Evolutionary conservation across 2,888 invertebrate species (phyloP), one percentile per base, ranked within the genome.

Genomic region (Tricholauxania praeusta): DNA sequence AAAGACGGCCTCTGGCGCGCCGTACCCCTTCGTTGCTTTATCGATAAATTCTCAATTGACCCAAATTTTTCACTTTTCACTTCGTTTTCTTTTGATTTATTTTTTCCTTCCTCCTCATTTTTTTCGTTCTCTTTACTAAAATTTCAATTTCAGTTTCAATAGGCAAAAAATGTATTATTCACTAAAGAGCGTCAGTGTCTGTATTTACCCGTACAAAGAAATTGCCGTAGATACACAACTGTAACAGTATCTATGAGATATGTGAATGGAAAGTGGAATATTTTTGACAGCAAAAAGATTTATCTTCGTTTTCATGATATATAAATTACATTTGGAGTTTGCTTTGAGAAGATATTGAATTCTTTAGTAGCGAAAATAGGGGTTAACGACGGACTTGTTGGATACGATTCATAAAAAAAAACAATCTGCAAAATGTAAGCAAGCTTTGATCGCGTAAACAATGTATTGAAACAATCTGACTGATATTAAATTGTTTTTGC

Each of bases 21-120:
- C 15, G 48, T 48, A 47, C 59, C 49, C 3, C 39, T 14, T 63
- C 60, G 53, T 39, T 64, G 75, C 73, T 78, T 78, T 76, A 72
- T 78, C 79, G 78, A 80, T 80, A 80, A 79, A 79, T 79, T 80
- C 76, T 76, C 78, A 78, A 80, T 79, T 79, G 79, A 80, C 79
- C 79, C 76, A 78, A 74, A 77, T 78, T 76, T 73, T 75, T 39
- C 73, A 75, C 53, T 47, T 69, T 72, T 72, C 73, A 28, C 71
- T 74, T 74, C 67, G 59, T 74, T 74, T 73, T 71, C 59, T 55
- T 69, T 74, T 53, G 67, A 39, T 17, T 39, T 49, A 49, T 65
- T 71, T 57, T 65, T 17, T n/a, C 49, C 28, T 22, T 64, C 17
- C 60, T 66, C 47, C 4, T n/a, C 47, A n/a, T 55, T 12, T 52